These are phyloP conservation scores for Drosophila pruinosa DNA, from an alignment of 1,140 invertebrate genomes.

Conservation along the genomic window DNA sequence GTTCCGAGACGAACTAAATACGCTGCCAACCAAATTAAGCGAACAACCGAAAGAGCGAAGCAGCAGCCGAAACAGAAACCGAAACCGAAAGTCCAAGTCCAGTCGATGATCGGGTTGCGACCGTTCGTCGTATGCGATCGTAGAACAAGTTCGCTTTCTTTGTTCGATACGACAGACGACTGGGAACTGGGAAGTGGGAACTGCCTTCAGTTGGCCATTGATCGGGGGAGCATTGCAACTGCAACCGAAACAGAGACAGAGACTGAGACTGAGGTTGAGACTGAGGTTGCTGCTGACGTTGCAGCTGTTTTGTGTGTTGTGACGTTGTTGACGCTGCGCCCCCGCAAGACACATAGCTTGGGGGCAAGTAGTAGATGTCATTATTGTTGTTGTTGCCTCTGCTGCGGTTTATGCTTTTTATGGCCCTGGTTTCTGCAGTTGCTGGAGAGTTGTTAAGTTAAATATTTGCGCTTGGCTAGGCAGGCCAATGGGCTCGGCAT, in stretches of 20 bases:
- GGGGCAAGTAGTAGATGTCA: background rate
- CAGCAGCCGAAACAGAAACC: slow-evolving; percentile 22
- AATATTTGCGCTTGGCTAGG: slow-evolving; percentile 66
- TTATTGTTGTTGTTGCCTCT: background rate
- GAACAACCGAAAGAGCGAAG: background rate
- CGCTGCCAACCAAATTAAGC: slow-evolving; percentile 36
- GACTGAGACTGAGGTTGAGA: background rate
- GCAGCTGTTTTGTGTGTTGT: slow-evolving; percentile 50
- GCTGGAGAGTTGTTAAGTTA: slow-evolving; percentile 72
- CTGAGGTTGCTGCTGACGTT: slow-evolving; percentile 21
- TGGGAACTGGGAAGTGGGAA: background rate
- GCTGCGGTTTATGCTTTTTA: slow-evolving; percentile 69
- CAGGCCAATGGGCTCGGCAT: slow-evolving; percentile 15
- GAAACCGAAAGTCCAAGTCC: slow-evolving; percentile 72
- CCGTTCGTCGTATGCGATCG: slow-evolving; percentile 20
- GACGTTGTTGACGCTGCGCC: slow-evolving; percentile 24
- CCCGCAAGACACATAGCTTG: slow-evolving; percentile 20
- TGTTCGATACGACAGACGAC: slow-evolving; percentile 43
- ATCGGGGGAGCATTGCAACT: slow-evolving; percentile 7
- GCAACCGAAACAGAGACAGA: background rate
- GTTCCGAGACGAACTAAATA: slow-evolving; percentile 74
- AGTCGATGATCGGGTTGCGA: slow-evolving; percentile 39
- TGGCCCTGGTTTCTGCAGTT: slow-evolving; percentile 51
- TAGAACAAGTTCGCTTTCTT: slow-evolving; percentile 69
- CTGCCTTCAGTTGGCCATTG: slow-evolving; percentile 42